Conservation (phyloP, 1,140 invertebrate genomes). For the Coenobita brevimanus region DNA sequence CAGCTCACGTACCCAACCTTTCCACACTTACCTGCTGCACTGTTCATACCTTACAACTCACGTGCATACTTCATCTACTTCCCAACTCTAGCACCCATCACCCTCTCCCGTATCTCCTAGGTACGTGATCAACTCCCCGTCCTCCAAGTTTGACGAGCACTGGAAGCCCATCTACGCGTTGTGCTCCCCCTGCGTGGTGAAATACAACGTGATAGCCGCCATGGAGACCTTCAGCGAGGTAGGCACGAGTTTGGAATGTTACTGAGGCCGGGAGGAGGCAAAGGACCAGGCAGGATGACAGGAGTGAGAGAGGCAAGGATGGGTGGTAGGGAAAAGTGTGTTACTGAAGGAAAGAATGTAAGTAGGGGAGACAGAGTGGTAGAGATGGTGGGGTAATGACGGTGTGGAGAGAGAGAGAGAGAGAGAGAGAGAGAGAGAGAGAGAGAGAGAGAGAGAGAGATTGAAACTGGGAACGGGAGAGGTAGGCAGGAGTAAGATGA, state of each 20-base stretch:
- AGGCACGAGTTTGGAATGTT: background rate
- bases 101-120: background rate
- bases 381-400: background rate
- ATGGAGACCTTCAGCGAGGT: conserved; percentile 68
- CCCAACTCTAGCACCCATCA: too few relatives aligned
- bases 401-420: conserved; percentile 1
- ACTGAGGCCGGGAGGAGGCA: background rate
- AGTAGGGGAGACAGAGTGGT: background rate
- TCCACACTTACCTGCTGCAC: too few relatives aligned
- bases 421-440: conserved; percentile 22
- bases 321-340: background rate
- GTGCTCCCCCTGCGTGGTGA: conserved; percentile 59
- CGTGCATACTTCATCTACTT: too few relatives aligned
- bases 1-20: too few relatives aligned
- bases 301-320: background rate
- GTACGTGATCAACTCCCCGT: conserved; percentile 56
- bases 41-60: too few relatives aligned
- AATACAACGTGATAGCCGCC: conserved; percentile 61
- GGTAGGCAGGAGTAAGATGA: background rate
- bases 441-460: conserved; percentile 31
- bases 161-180: conserved; percentile 60
- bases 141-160: conserved; percentile 63
- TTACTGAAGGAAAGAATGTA: background rate
- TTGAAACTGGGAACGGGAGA: conserved; percentile 11
- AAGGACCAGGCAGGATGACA: background rate